Evolutionary conservation across 2,888 invertebrate species (phyloP), one percentile per base, ranked within the genome.

Genomic region (Lissonota sp.): DNA sequence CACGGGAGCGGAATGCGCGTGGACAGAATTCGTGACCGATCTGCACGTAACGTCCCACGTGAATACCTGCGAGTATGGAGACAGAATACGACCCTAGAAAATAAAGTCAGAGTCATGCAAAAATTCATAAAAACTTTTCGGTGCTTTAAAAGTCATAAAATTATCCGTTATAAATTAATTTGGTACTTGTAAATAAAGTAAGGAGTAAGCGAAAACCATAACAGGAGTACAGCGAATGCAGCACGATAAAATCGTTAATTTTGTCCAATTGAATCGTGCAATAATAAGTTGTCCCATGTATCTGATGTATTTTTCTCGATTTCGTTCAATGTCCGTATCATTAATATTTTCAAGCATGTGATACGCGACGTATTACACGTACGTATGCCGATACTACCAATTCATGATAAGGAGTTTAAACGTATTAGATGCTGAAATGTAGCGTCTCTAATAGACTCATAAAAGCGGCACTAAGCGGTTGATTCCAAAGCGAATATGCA

Each of bases 361-460:
- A 39, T 58, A 58, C 7, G 26, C 3, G 26, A 26, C 26, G 26
- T 26, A 26, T 26, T n/a, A 10, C 55, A 37, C 37, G 40, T 14
- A 55, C 14, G 39, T 55, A 51, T 46, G 66, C 37, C 44, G 73
- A 58, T 26, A 42, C 10, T n/a, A 40, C 26, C 26, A 26, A 26
- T 26, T 26, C 26, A 26, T 66, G 74, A 83, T 82, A 78, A 82
- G 76, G 67, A 64, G 42, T 5, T 57, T 3, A 40, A 55, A 69
- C 16, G 67, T 55, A 84, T 85, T 83, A 83, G 53, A 60, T 58
- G 58, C 64, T 53, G 77, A 78, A 84, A 82, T 79, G 60, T 82
- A 78, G 72, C 82, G 70, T 72, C 26, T 42, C 79, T 83, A 79
- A 86, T 77, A 66, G 70, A 46, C 6, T 57, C 46, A 77, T 80